A percentile compares a stretch with the other conserved stretches of the same genome.
These are phyloP conservation scores for Bombyx mandarina DNA, from an alignment of 1,140 invertebrate genomes.

Conservation along the genomic window DNA sequence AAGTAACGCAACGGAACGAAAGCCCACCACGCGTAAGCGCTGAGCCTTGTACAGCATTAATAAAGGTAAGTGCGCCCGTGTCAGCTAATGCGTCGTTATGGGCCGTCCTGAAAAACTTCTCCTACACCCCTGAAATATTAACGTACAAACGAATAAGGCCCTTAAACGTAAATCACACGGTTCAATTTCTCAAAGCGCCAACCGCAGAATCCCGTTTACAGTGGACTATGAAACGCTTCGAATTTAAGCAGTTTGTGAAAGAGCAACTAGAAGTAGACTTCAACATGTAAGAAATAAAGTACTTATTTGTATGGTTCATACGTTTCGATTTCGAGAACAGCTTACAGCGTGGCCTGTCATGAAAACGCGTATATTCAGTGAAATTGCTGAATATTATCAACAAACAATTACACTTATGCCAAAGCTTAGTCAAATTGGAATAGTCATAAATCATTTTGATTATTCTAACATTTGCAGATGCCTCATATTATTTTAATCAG, in stretches of 20 bases:
- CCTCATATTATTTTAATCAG: too few species aligned
- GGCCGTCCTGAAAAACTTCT: constrained; percentile 58
- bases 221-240: constrained; percentile 27
- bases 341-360: constrained; percentile 23
- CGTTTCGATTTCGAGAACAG: not conserved
- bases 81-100: constrained; percentile 63
- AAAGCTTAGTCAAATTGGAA: too few species aligned
- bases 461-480: too few species aligned
- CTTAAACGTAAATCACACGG: constrained; percentile 15
- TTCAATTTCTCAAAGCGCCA: constrained; percentile 14
- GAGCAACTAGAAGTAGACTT: not conserved
- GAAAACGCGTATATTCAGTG: constrained; percentile 22
- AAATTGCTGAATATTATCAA: constrained; percentile 28
- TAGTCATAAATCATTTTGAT: too few species aligned
- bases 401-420: not conserved
- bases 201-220: constrained; percentile 24
- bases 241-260: constrained; percentile 22
- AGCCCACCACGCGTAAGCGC: constrained; percentile 28
- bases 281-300: too few species aligned
- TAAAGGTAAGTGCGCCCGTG: constrained; percentile 56
- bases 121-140: constrained; percentile 27
- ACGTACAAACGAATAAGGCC: constrained; percentile 22
- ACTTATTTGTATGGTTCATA: too few species aligned
- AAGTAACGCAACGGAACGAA: constrained; percentile 27
- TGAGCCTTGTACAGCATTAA: constrained; percentile 56